Percentiles rank a stretch among this genome's conserved stretches.
phyloP scores from a whole-genome alignment of 64 coral and sea anemone species.

The Orbicella faveolata region DNA sequence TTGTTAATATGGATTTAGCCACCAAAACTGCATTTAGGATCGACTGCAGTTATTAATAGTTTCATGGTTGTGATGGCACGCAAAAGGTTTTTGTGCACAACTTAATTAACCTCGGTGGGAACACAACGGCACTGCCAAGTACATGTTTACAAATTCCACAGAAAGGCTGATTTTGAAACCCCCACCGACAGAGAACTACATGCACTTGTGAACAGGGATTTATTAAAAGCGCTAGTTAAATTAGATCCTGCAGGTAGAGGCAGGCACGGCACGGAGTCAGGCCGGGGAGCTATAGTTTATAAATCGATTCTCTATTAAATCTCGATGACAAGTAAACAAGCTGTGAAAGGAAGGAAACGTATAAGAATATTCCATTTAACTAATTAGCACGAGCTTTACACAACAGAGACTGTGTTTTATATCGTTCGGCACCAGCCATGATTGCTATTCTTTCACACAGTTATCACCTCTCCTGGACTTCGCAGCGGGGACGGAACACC shows the following conservation, averaged over 20 bases:
- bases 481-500: background rate
- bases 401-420: background rate
- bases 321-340: background rate
- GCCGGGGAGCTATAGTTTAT: too few relatives aligned
- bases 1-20: background rate
- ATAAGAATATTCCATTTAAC: background rate
- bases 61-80: background rate
- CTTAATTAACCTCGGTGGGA: background rate
- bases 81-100: background rate
- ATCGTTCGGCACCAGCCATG: background rate
- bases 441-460: constrained; percentile 10
- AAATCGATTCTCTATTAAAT: background rate
- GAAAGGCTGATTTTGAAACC: background rate
- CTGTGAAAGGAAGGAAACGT: background rate
- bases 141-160: background rate
- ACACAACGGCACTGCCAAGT: background rate
- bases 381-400: constrained; percentile 2
- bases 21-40: background rate
- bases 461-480: background rate
- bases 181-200: background rate
- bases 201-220: background rate
- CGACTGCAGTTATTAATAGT: constrained; percentile 8
- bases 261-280: too few relatives aligned
- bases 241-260: too few relatives aligned
- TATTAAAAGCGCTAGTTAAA: too few relatives aligned